Conservation (phyloP, 2,888 invertebrate species). For the Anthoptus insignis region DNA sequence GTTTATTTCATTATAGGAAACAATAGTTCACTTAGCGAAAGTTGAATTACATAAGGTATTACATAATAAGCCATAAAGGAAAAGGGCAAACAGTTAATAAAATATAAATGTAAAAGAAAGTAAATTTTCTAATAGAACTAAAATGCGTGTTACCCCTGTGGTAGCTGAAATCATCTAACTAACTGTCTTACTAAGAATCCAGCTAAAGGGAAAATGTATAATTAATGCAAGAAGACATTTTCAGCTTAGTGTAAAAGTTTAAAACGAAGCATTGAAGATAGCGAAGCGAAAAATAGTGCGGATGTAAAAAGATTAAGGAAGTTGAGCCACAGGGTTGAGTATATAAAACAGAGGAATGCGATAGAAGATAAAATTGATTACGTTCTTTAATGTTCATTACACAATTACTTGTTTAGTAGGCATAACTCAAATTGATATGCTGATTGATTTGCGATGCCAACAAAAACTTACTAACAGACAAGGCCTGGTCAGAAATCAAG, state of each 20-base stretch:
- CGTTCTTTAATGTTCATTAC: no score
- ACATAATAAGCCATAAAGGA: neutral
- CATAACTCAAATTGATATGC: conserved; percentile 36
- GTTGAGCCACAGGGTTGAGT: no score
- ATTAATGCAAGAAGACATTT: conserved; percentile 46
- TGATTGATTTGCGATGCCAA: conserved; percentile 50
- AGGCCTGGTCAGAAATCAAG: conserved; percentile 46
- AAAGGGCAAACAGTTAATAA: neutral
- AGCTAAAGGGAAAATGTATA: conserved; percentile 43
- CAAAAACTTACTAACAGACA: conserved; percentile 46
- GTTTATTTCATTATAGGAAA: no score
- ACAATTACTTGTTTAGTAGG: no score
- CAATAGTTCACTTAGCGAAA: no score
- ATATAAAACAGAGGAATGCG: no score
- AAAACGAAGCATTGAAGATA: neutral
- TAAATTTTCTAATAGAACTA: neutral
- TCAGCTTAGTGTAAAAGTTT: neutral
- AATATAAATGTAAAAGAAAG: neutral
- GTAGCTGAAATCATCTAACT: neutral
- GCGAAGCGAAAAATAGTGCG: no score
- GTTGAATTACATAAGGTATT: neutral
- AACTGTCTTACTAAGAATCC: neutral
- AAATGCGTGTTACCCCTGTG: neutral
- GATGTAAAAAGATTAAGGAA: no score
- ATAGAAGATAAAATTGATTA: no score